Evolutionary conservation across 2,888 invertebrate species (phyloP), one percentile per base, ranked within the genome.

Genomic region (Aromia moschata): DNA sequence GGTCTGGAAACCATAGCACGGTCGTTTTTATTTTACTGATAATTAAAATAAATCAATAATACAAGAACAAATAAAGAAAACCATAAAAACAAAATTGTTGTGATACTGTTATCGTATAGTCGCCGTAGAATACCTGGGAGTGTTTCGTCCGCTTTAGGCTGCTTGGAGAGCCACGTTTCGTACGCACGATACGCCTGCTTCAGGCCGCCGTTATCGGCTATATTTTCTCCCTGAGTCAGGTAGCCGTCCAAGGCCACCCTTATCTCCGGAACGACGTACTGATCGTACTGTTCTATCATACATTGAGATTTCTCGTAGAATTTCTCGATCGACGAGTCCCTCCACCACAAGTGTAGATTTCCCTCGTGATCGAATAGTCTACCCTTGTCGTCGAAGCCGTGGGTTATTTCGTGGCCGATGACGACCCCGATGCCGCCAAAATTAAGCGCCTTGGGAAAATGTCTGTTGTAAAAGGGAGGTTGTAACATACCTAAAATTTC

Each of bases 201-300:
- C 51, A 98, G 86, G 0, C 97, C 97, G 17, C 97, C 97, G 76
- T 97, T 97, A 77, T 98, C 98, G 0, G 97, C 97, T 72, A 98
- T 97, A 76, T 98, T 97, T 81, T 97, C 97, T 1, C 93, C 93
- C 83, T 88, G 80, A 0, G 96, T 96, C 71, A 89, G 90, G 54
- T 89, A 83, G 1, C 93, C 92, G 70, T 93, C 90, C 4, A 93
- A 82, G 16, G 87, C 84, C 80, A 91, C 87, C 65, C 88, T 87
- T 45, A 94, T 89, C 74, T 93, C 93, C 0, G 90, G 87, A 1
- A 96, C 89, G 0, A 88, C 85, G 72, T 94, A 97, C 67, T 87
- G 89, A 49, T 89, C 88, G 71, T 95, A 96, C 75, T 96, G 97
- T 64, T 96, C 89, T 76, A 93, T 89, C 53, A 94, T 86, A 75